Evolutionary conservation across 1,140 invertebrate genomes (phyloP).

Genomic region (Eriosoma lanigerum): DNA sequence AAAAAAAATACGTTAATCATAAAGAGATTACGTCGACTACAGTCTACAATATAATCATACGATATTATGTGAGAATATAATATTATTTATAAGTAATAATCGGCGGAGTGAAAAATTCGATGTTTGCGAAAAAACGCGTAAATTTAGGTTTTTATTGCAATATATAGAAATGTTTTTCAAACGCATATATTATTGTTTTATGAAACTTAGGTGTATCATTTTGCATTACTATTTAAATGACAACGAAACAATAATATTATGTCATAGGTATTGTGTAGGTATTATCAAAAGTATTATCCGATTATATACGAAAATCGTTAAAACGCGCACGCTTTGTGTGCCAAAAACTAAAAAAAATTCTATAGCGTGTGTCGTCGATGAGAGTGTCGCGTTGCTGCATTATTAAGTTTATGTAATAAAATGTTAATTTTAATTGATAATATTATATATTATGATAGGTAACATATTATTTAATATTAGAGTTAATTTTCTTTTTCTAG

Average conservation of each 20-base stretch:
- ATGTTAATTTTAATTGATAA: no score
- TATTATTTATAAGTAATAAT: not conserved
- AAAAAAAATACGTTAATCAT: not conserved
- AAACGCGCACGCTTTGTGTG: not conserved
- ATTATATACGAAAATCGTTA: constrained; percentile 5
- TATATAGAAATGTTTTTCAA: constrained; percentile 27
- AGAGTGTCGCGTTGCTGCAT: no score
- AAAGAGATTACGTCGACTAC: not conserved
- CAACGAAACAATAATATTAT: no score
- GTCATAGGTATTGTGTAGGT: not conserved
- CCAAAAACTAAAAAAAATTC: not conserved
- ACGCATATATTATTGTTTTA: not conserved
- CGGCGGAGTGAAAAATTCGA: not conserved
- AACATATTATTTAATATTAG: no score
- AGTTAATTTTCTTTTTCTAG: no score
- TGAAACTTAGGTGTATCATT: no score
- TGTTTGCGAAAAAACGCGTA: not conserved
- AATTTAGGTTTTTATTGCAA: constrained; percentile 18
- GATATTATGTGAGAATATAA: not conserved
- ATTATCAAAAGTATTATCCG: not conserved
- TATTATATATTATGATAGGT: no score
- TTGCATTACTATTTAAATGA: no score
- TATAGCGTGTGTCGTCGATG: no score
- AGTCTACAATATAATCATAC: no score
- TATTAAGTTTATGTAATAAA: no score